phyloP scores from a whole-genome alignment of 2,888 invertebrate species.

The Gryllus longicercus region DNA sequence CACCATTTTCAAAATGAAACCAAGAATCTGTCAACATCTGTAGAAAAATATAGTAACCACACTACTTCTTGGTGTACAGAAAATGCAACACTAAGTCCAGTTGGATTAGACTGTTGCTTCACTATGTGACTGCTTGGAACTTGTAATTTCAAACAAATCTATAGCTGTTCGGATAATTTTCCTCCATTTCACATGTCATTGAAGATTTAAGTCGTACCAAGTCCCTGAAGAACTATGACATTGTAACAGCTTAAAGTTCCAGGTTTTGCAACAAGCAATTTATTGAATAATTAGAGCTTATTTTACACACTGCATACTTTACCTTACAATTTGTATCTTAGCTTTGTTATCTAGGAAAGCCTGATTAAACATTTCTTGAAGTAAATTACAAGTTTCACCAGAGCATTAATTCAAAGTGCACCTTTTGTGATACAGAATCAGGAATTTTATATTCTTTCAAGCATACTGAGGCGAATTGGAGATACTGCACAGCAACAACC shows the following conservation, averaged over 20 bases:
- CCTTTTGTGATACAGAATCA: too few relatives aligned
- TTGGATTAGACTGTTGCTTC: not conserved
- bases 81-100: not conserved
- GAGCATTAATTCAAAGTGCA: too few relatives aligned
- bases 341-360: not conserved
- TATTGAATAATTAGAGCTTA: not conserved
- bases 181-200: too few relatives aligned
- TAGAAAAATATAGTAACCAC: not conserved
- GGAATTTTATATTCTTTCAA: too few relatives aligned
- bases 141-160: too few relatives aligned
- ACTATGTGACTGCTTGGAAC: too few relatives aligned
- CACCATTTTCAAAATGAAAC: not conserved
- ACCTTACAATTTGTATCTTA: not conserved
- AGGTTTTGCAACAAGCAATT: not conserved
- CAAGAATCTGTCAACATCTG: not conserved
- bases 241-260: not conserved
- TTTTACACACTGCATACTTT: not conserved
- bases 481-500: not conserved
- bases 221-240: not conserved
- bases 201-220: not conserved
- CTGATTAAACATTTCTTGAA: not conserved
- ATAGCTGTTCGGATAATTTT: too few relatives aligned
- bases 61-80: constrained; percentile 17
- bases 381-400: not conserved
- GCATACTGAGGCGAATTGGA: not conserved